Evolutionary conservation across 1,140 invertebrate species (phyloP), one percentile per base, ranked within the genome.

Genomic region (Danaus plexippus): DNA sequence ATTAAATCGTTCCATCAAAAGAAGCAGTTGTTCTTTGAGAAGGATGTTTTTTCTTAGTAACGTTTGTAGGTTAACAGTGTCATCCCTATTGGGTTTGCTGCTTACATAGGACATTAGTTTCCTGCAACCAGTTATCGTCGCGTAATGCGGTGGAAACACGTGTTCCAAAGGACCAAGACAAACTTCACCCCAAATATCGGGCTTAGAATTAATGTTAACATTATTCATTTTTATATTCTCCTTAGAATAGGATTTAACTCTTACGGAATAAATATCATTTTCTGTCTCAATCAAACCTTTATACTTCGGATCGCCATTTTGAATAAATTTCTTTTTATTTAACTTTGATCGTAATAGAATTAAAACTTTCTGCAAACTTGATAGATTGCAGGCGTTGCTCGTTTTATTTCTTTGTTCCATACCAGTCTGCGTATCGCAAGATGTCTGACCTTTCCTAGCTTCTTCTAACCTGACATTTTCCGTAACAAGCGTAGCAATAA

Each of bases 161-260:
- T 71, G 72, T 7, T 71, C 55, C 11, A 69, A 44, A 8, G 40
- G 45, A 18, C 51, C 59, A 54, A 77, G 63, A 45, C 41, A 47
- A 40, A 54, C 56, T 11, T 63, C 66, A 10, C 75, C 73, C 78
- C 78, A 84, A 48, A 86, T 67, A 59, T 84, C 75, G n/a, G 75
- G 72, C 12, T 40, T 42, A 7, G 51, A 22, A 43, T 62, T 41
- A 11, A 71, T 9, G 42, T 60, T 48, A 60, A 70, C 60, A 43
- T 59, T 32, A 32, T 32, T 65, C 47, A 58, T 64, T 32, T 50
- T 54, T n/a, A 45, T 15, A 18, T 68, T 56, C 32, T 72, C 76
- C 52, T 63, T 82, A 2, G 83, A 86, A 63, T 86, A 86, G 11
- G 75, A 79, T 57, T 77, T 83, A 2, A 80, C 56, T 62, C 71